Conservation (phyloP, 2,888 invertebrate genomes). For the Creontiades dilutus region DNA sequence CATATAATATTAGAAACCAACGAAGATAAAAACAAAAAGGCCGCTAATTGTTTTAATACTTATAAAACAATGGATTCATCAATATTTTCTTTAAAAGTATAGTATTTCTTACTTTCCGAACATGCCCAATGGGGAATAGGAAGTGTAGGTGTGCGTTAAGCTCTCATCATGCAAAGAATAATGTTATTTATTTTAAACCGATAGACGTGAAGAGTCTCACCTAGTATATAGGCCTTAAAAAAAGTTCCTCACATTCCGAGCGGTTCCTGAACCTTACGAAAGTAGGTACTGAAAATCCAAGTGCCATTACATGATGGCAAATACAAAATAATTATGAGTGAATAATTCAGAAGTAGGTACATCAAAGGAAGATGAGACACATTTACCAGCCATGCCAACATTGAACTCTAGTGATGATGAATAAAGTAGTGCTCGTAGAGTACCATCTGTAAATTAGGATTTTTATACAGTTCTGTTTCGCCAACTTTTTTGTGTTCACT, state of each 20-base stretch:
- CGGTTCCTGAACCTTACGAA: background rate
- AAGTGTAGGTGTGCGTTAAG: too few relatives aligned
- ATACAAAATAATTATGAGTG: too few relatives aligned
- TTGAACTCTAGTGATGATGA: background rate
- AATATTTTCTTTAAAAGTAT: too few relatives aligned
- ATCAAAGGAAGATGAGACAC: background rate
- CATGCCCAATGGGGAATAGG: too few relatives aligned
- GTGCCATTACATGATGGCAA: too few relatives aligned
- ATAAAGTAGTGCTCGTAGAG: background rate
- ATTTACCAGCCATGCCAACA: conserved; percentile 18
- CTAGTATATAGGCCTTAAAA: background rate
- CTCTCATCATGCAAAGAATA: background rate
- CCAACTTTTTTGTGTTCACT: conserved; percentile 29
- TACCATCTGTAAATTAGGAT: conserved; percentile 3
- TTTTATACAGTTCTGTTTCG: conserved; percentile 1
- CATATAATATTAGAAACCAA: too few relatives aligned
- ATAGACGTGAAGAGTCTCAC: background rate
- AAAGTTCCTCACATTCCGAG: conserved; percentile 33
- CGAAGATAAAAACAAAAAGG: too few relatives aligned
- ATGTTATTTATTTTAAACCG: background rate
- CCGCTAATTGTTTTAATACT: too few relatives aligned
- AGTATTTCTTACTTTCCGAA: too few relatives aligned
- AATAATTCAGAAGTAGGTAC: background rate
- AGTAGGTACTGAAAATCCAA: too few relatives aligned
- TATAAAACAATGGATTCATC: too few relatives aligned